Percentiles rank a stretch among this genome's conserved stretches.
These are phyloP conservation scores for Riparia riparia DNA, from an alignment of 2,113 vertebrate species.

Conservation along the genomic window DNA sequence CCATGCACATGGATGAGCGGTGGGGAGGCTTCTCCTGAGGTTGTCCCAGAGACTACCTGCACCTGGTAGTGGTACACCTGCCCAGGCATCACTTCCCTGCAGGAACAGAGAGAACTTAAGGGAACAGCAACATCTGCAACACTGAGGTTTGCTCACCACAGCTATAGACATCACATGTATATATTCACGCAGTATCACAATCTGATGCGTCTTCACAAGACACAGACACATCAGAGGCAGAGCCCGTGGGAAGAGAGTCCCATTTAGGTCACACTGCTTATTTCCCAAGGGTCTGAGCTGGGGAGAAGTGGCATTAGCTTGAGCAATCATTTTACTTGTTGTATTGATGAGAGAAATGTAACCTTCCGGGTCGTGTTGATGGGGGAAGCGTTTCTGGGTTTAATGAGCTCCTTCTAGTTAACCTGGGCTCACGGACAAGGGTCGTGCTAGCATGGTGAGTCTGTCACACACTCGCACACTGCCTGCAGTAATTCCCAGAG, in stretches of 20 bases:
- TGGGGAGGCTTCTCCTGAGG: slow-evolving; percentile 85
- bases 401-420: not conserved
- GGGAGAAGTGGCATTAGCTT: not conserved
- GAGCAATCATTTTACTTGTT: not conserved
- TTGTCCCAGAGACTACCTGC: slow-evolving; percentile 80
- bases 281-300: not conserved
- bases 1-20: slow-evolving; percentile 83
- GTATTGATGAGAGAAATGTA: not conserved
- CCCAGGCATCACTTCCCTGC: slow-evolving; percentile 84
- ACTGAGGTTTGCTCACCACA: not conserved
- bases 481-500: not conserved
- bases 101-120: slow-evolving; percentile 22
- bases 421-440: not conserved
- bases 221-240: not conserved
- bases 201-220: not conserved
- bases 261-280: not conserved
- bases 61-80: slow-evolving; percentile 87
- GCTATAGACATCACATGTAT: rapidly evolving
- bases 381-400: not conserved
- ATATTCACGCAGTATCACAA: not conserved
- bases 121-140: not conserved
- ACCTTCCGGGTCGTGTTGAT: not conserved
- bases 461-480: not conserved
- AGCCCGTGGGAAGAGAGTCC: not conserved
- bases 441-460: rapidly evolving